Percentiles rank a stretch among this genome's conserved stretches.
Conservation (phyloP, 2,888 invertebrate genomes). For the Clepsis dumicolana region DNA sequence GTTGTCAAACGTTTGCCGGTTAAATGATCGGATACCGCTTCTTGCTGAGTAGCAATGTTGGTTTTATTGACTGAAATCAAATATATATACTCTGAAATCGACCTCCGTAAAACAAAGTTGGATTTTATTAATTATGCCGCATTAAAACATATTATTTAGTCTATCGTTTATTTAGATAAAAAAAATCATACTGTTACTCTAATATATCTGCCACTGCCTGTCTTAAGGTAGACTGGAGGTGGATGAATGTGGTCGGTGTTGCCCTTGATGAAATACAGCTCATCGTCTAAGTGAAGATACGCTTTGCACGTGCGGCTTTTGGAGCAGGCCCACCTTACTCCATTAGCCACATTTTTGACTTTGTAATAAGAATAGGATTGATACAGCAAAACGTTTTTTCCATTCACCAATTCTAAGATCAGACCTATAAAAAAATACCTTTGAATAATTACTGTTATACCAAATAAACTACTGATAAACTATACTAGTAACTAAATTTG, state of each 20-base stretch:
- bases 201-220: conserved; percentile 14
- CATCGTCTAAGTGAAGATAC: conserved; percentile 18
- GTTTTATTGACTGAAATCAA: no score
- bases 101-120: no score
- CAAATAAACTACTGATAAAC: no score
- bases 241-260: conserved; percentile 13
- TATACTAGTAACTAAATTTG: no score
- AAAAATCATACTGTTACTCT: background rate
- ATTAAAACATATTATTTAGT: no score
- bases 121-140: no score
- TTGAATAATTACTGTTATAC: no score
- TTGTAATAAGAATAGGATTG: conserved; percentile 16
- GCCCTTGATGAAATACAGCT: conserved; percentile 8
- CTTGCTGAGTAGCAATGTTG: no score
- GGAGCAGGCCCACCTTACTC: conserved; percentile 23
- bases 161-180: no score
- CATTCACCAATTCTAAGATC: conserved; percentile 14
- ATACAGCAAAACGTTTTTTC: conserved; percentile 7
- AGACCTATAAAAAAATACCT: conserved; percentile 4
- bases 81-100: no score
- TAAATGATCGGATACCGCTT: no score
- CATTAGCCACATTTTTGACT: conserved; percentile 8
- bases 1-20: no score
- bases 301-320: conserved; percentile 20
- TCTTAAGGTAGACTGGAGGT: conserved; percentile 14